Evolutionary conservation across 2,113 vertebrate genomes (phyloP).

Genomic region (Machaerirhynchus nigripectus): DNA sequence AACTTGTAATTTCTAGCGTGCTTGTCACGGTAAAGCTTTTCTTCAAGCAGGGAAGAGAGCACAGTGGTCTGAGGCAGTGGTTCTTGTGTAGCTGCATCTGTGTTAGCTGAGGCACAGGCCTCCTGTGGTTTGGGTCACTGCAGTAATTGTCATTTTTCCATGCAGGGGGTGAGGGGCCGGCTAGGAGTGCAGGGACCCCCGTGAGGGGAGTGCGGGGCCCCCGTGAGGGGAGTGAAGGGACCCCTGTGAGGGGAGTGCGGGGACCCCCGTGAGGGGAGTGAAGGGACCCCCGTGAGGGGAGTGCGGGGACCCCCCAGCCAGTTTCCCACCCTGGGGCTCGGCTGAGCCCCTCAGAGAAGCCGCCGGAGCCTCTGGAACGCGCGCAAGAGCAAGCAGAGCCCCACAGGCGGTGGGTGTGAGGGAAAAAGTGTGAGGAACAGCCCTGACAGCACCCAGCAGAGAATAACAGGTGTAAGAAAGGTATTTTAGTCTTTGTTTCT

Average conservation of each 20-base stretch:
- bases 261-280: no score
- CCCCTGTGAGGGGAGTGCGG: accelerated
- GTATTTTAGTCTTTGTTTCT: neutral
- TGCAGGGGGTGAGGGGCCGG: neutral
- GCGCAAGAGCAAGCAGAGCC: accelerated
- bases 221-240: no score
- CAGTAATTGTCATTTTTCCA: accelerated
- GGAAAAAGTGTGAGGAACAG: neutral
- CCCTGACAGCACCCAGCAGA: neutral
- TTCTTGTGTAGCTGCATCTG: neutral
- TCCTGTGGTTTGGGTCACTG: neutral
- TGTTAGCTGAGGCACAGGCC: no score
- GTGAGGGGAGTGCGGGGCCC: neutral
- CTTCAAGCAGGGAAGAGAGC: neutral
- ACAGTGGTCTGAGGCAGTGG: accelerated
- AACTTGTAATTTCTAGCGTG: neutral
- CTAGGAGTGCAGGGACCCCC: neutral
- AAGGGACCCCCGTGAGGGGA: no score
- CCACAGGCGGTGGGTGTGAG: accelerated
- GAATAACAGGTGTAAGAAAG: neutral
- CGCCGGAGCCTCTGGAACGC: accelerated
- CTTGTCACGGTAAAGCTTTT: neutral
- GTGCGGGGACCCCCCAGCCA: accelerated
- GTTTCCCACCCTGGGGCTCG: accelerated
- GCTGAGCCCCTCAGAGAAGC: accelerated